Base-by-base conservation (phyloP, 1,140 invertebrate genomes). In the Helicorthomorpha holstii region DNA sequence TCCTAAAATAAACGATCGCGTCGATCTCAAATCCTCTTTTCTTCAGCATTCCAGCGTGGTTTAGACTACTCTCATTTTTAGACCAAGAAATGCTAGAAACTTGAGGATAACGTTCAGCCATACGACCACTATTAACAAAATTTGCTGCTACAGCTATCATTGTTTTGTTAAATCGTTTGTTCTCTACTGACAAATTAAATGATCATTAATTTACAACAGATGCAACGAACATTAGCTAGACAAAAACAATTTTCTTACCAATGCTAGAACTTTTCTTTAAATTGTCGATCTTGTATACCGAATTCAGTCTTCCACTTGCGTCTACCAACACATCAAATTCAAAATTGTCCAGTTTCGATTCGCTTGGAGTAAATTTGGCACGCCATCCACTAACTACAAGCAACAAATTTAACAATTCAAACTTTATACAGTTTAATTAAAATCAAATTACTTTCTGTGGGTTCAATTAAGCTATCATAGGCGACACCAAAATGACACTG, bases 71-170 rank as follows among this genome's bases (percentile, higher is more conserved):
- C 29, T 34, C 29, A n/a, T n/a, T n/a, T n/a, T n/a, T n/a, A n/a
- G n/a, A n/a, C n/a, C n/a, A n/a, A 34, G 29, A 34, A 34, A 34
- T 16, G 7, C 29, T 16, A 34, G 29, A 7, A 34, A 34, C 16
- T 34, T 34, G 29, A 7, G 7, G 7, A 34, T 34, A 68, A 67
- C 12, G 68, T 75, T 78, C 75, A 34, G 67, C 69, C 29, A 63
- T 57, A 0, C 68, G 71, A 51, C 71, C 66, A 10, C 62, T 61
- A 59, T 78, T 77, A 49, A 74, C 69, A 61, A 76, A 77, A 59
- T 78, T 77, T 22, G 73, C 74, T 3, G 75, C 78, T 45, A 77
- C 74, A 2, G 72, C 75, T 56, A 78, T 78, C 4, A 76, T 76
- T 46, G 79, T 62, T 55, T 75, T 76, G 23, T 71, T n/a, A n/a